Conservation (phyloP, 2,888 invertebrate species). For the Plagodis dolabraria region DNA sequence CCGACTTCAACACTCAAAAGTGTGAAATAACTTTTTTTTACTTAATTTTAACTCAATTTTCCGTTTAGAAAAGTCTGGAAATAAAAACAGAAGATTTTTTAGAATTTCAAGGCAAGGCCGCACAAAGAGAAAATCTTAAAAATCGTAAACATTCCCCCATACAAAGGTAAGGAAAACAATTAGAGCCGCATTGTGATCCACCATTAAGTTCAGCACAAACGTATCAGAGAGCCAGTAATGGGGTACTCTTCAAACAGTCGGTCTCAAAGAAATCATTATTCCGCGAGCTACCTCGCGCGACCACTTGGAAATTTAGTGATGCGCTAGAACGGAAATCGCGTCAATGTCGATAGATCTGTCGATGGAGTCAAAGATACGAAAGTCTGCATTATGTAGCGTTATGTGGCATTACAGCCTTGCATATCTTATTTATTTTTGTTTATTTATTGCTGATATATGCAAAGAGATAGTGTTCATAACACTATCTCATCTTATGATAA, state of each 20-base stretch:
- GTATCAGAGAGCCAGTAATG: slow-evolving; percentile 78
- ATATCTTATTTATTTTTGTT: too few relatives aligned
- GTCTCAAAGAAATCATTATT: slow-evolving; percentile 84
- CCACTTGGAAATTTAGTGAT: slow-evolving; percentile 74
- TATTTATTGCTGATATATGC: too few relatives aligned
- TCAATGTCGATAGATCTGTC: slow-evolving; percentile 27
- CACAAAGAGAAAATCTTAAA: slow-evolving; percentile 1
- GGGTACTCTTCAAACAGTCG: slow-evolving; percentile 78
- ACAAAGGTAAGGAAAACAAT: slow-evolving; percentile 81
- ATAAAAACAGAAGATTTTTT: background rate
- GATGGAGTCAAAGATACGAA: too few relatives aligned
- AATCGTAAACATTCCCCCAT: slow-evolving; percentile 50
- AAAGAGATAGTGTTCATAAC: too few relatives aligned
- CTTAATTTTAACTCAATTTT: too few relatives aligned
- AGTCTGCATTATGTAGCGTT: too few relatives aligned
- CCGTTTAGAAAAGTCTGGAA: too few relatives aligned
- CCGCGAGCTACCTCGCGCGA: slow-evolving; percentile 80
- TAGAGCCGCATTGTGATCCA: slow-evolving; percentile 73
- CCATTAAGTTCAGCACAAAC: slow-evolving; percentile 80
- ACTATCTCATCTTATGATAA: too few relatives aligned
- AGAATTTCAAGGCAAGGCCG: background rate
- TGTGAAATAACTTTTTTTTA: too few relatives aligned
- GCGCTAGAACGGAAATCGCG: slow-evolving; percentile 27
- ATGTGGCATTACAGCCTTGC: too few relatives aligned
- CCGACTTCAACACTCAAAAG: too few relatives aligned